Conservation (phyloP, 2,797 vertebrate genomes). For the Allochrocebus solatus region DNA sequence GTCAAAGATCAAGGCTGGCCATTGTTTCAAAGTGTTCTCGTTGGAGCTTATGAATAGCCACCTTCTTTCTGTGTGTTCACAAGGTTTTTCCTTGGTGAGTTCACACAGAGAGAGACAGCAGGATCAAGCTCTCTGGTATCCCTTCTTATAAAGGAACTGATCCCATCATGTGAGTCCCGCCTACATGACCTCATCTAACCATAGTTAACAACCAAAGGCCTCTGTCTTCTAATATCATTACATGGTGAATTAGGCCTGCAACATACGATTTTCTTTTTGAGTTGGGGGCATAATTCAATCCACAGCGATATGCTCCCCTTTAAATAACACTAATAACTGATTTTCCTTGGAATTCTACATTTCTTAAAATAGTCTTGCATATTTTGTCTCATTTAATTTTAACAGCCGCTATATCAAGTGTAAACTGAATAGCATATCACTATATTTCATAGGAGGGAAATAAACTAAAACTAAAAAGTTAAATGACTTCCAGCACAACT, state of each 20-base stretch:
- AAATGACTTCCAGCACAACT: background rate
- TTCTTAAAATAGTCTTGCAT: background rate
- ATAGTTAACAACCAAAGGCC: background rate
- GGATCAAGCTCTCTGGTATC: background rate
- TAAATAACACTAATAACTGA: background rate
- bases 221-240: background rate
- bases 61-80: background rate
- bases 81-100: background rate
- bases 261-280: background rate
- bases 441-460: background rate
- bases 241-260: background rate
- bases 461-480: background rate
- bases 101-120: background rate
- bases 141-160: background rate
- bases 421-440: background rate
- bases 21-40: too few species aligned
- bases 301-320: background rate
- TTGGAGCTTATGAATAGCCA: too few species aligned
- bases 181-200: background rate
- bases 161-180: background rate
- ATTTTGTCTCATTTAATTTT: constrained; percentile 6
- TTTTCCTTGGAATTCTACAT: background rate
- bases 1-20: background rate
- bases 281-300: background rate
- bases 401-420: background rate